These are phyloP conservation scores for Antedon mediterranea DNA, from an alignment of 53 echinoderm and acorn worm species.

Conservation along the genomic window DNA sequence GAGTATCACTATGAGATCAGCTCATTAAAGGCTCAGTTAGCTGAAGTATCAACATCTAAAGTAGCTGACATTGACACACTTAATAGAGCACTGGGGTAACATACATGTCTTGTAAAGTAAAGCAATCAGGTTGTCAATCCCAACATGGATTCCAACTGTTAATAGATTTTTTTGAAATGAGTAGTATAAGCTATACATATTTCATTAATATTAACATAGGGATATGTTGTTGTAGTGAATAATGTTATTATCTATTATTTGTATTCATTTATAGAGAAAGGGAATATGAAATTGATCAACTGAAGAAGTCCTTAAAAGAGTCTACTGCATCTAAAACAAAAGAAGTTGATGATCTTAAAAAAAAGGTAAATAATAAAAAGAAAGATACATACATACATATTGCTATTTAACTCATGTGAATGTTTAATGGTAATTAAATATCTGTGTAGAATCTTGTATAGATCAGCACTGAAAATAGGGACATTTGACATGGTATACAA, in stretches of 20 bases:
- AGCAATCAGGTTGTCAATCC: too few relatives aligned
- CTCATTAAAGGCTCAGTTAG: conserved; percentile 56
- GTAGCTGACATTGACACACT: conserved; percentile 42
- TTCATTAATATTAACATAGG: too few relatives aligned
- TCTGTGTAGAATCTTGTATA: too few relatives aligned
- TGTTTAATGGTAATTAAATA: too few relatives aligned
- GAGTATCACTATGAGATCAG: conserved; percentile 86
- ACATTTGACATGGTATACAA: too few relatives aligned
- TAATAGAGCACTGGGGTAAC: conserved; percentile 56
- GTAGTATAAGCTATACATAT: too few relatives aligned
- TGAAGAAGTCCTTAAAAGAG: conserved; percentile 22
- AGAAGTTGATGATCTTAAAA: conserved; percentile 11
- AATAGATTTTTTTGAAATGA: too few relatives aligned
- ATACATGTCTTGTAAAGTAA: too few relatives aligned
- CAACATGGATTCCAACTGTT: too few relatives aligned
- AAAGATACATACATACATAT: not conserved
- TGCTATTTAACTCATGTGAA: too few relatives aligned
- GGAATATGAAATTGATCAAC: conserved; percentile 19
- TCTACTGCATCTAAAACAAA: conserved; percentile 13
- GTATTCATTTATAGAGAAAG: conserved; percentile 6
- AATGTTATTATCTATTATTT: not conserved
- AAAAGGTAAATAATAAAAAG: conserved; percentile 19
- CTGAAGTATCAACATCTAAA: conserved; percentile 48
- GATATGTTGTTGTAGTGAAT: too few relatives aligned
- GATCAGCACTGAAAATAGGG: too few relatives aligned